Evolutionary conservation across 2,888 invertebrate species (phyloP), one percentile per base, ranked within the genome.

Genomic region (Nephrotoma appendiculata): DNA sequence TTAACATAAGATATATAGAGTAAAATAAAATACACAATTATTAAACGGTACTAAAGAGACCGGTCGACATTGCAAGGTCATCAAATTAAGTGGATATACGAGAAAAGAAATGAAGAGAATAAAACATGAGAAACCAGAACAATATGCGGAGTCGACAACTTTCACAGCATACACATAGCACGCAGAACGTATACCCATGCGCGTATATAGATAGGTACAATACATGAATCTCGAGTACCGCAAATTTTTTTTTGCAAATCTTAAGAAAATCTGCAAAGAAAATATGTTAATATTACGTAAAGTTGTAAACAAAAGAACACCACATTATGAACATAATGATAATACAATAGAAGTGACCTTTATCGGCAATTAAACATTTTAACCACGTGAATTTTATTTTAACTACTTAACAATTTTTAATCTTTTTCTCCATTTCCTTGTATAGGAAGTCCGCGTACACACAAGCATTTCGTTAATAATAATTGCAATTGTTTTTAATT

Each of bases 21-120:
- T 71, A 71, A 71, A 71, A 52, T 9, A 71, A 71, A 71, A 71
- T 71, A 71, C 71, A 71, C 31, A 71, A 71, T 71, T 71, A 71
- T 71, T 71, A 84, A 84, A 84, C 84, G 84, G 84, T 84, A 84
- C 84, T 84, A 84, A 84, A 84, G 71, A 84, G 84, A 88, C 87
- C 88, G 88, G 88, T 87, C 87, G 87, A 87, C 87, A 87, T 87
- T 88, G 88, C 88, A 88, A 88, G 88, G 88, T 88, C 88, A 71
- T 71, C 71, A 71, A 71, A 71, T 31, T 71, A 71, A 71, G 71
- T 71, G 71, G 15, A 52, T 52, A 15, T 52, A 52, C 52, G 7
- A 52, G 71, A 71, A 71, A 71, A 71, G 71, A 71, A 71, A 71
- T 31, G 71, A 44, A 44, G 6, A 9, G 12, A 12, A 9, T 12